Base-by-base conservation (phyloP, 2,888 invertebrate genomes). In the Coenonympha glycerion region DNA sequence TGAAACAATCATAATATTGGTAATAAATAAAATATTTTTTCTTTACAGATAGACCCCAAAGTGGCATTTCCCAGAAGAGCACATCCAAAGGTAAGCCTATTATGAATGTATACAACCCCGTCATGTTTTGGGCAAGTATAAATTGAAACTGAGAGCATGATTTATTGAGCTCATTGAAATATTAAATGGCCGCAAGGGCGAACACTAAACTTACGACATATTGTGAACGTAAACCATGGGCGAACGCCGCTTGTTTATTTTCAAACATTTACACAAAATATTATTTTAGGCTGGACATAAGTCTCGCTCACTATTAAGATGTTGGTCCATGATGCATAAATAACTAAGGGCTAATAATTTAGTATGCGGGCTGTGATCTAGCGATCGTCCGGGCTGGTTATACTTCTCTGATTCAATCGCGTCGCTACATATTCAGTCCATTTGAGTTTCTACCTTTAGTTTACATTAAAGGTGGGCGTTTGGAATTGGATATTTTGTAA, bases 11-110 rank as follows among this genome's bases (percentile, higher is more conserved):
- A 18, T 36, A 19, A 4, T 9, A 11, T n/a, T 6, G 2, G 19
- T 18, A 37, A 21, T 22, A 22, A 11, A 37, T 21, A 1, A 15
- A 2, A 5, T 15, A 24, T 39, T 61, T 69, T 81, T 81, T 87
- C 66, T 76, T 82, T 92, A 60, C 94, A 99, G 98, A 98, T 99
- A 91, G 99, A 99, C 89, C 99, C 99, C 71, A 99, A 99, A 93
- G 97, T 99, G 89, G 99, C 99, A 85, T 99, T 99, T 90, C 99
- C 99, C 69, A 94, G 98, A 90, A 92, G 97, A 92, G 96, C 97
- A 90, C 97, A 98, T 90, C 97, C 97, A 88, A 98, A 97, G 95
- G 97, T 97, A 91, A 93, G 94, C 63, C 51, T 58, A 64, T 63
- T 65, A 69, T 65, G 68, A 69, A 33, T 33, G 31, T 11, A 31